Evolutionary conservation across 2,888 invertebrate genomes (phyloP), one percentile per base, ranked within the genome.

Genomic region (Barypeithes pellucidus): DNA sequence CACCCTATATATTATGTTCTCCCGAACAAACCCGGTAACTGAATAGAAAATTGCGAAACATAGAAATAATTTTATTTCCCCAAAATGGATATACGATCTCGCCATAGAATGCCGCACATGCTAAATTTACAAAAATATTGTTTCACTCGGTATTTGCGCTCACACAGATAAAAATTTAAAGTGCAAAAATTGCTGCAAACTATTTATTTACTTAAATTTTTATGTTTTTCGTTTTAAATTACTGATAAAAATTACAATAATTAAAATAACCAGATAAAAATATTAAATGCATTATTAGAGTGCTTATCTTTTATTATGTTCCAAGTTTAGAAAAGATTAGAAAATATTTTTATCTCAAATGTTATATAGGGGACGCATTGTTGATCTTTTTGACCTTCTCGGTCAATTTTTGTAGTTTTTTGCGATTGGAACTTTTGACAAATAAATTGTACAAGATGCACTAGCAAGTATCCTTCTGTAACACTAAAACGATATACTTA

Each of bases 201-300:
- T 67, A 67, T 67, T 67, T 67, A 47, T 67, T 62, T 62, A 62
- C 62, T 47, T 45, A 60, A 66, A 59, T 59, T 67, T 60, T 59
- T 67, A 47, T 69, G 36, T 67, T 67, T 67, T 29, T 54, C 67
- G 57, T 39, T 41, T 11, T 20, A 52, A 66, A 47, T 43, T 16
- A 39, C 54, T 57, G 67, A 67, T 67, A 67, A 67, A 54, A 67
- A 67, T 67, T 52, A 22, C 20, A 57, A 67, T 67, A 52, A 39
- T 67, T 57, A 57, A 43, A 36, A 43, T 67, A 43, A 65, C 41
- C 24, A 52, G 57, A 57, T 67, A 67, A 67, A 67, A 54, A 54
- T 54, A 24, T 24, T 67, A 43, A 67, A 57, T 67, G 57, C 67
- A 57, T 9, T 61, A 61, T 61, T 43, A 61, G 41, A 41, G 43